These are phyloP conservation scores for Benthosema pterotum DNA, from an alignment of 2,797 vertebrate species.

Conservation along the genomic window DNA sequence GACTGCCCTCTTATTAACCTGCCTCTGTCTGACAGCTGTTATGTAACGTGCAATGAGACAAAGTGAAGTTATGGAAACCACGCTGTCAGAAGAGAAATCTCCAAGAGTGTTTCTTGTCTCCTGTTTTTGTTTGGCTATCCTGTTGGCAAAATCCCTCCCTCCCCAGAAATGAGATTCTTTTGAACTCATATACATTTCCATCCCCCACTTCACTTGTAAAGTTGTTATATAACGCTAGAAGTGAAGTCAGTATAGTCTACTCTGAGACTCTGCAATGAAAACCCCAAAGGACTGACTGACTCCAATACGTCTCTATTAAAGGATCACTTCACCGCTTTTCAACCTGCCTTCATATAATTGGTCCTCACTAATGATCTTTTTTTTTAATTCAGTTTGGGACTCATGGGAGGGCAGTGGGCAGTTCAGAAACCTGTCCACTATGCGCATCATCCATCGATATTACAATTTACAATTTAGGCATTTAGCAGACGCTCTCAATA, in stretches of 20 bases:
- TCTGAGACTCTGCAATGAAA: slow-evolving; percentile 57
- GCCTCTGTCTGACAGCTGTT: slow-evolving; percentile 26
- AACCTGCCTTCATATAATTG: too few relatives aligned
- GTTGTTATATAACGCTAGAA: slow-evolving; percentile 84
- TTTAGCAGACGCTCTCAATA: too few relatives aligned
- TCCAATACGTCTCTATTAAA: too few relatives aligned
- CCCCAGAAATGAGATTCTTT: slow-evolving; percentile 12
- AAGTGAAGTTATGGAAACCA: slow-evolving; percentile 4
- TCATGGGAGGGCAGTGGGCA: too few relatives aligned
- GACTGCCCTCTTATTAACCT: slow-evolving; percentile 4
- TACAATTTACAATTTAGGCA: too few relatives aligned
- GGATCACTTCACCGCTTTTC: too few relatives aligned
- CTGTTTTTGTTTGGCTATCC: neutral
- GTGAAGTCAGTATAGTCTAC: too few relatives aligned
- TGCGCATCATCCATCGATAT: too few relatives aligned
- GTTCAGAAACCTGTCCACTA: too few relatives aligned
- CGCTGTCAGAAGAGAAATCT: slow-evolving; percentile 26
- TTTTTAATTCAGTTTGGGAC: too few relatives aligned
- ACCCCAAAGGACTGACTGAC: slow-evolving; percentile 68
- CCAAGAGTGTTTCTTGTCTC: slow-evolving; percentile 1
- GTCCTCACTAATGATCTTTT: too few relatives aligned
- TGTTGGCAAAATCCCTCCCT: neutral
- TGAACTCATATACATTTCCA: too few relatives aligned
- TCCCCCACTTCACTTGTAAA: slow-evolving; percentile 56
- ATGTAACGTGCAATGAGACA: slow-evolving; percentile 24